These are phyloP conservation scores for Scaptomyza cyrtandrae DNA, from an alignment of 2,888 invertebrate species.

Conservation along the genomic window DNA sequence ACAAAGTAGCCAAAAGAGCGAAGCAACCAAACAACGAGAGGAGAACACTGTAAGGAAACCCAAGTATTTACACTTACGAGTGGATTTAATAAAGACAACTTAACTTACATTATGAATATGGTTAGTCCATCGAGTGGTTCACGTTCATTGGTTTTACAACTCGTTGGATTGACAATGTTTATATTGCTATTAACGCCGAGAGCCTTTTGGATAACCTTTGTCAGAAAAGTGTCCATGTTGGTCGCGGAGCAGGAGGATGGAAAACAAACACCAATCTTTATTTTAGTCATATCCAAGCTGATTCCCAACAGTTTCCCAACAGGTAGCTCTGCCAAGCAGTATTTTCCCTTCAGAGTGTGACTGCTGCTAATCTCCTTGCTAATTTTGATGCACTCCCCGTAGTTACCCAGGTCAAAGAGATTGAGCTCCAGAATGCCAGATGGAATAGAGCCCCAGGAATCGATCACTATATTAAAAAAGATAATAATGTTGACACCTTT, in stretches of 20 bases:
- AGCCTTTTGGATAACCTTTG: constrained; percentile 19
- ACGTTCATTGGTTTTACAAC: constrained; percentile 12
- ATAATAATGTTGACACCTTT: too few species aligned
- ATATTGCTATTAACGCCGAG: constrained; percentile 6
- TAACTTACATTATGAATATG: constrained; percentile 71
- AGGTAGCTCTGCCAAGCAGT: constrained; percentile 44
- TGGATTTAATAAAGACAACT: too few species aligned
- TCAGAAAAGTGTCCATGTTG: constrained; percentile 51
- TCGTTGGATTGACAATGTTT: constrained; percentile 19
- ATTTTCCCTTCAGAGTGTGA: constrained; percentile 47
- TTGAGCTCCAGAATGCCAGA: constrained; percentile 82
- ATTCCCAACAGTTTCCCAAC: constrained; percentile 7
- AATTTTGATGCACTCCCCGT: constrained; percentile 81
- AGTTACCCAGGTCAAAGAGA: constrained; percentile 81
- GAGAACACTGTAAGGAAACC: constrained; percentile 32
- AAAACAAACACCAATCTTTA: constrained; percentile 69
- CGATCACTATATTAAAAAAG: constrained; percentile 71
- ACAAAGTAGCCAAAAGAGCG: constrained; percentile 54
- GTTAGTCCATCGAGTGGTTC: constrained; percentile 54
- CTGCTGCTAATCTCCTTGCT: constrained; percentile 9
- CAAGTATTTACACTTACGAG: too few species aligned
- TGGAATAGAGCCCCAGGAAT: constrained; percentile 84
- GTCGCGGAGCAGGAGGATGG: constrained; percentile 62
- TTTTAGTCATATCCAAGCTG: neutral
- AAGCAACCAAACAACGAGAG: constrained; percentile 33